These are phyloP conservation scores for Drosophila rubida DNA, from an alignment of 2,888 invertebrate genomes.

Conservation along the genomic window DNA sequence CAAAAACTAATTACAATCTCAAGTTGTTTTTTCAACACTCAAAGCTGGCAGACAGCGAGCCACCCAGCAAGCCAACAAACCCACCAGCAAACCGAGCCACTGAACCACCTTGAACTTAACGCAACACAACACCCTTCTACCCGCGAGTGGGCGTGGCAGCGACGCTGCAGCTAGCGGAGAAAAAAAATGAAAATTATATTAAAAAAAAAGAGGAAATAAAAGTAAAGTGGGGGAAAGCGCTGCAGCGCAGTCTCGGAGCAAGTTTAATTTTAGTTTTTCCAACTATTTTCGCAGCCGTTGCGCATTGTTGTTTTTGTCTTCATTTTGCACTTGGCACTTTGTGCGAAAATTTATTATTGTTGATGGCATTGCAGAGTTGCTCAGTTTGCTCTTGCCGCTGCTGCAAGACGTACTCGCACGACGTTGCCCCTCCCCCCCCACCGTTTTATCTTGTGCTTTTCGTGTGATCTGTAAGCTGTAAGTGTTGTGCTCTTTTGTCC, in stretches of 20 bases:
- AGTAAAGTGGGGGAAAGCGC: slow-evolving; percentile 6
- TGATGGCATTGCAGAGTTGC: slow-evolving; percentile 58
- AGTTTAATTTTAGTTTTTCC: slow-evolving; percentile 73
- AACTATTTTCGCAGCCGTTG: slow-evolving; percentile 64
- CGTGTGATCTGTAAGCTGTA: slow-evolving; percentile 29
- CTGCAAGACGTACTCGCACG: slow-evolving; percentile 6
- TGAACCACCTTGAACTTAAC: slow-evolving; percentile 52
- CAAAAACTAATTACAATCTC: slow-evolving; percentile 83
- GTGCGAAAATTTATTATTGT: slow-evolving; percentile 71
- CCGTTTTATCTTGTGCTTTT: not conserved
- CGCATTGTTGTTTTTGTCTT: slow-evolving; percentile 58
- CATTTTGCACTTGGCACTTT: slow-evolving; percentile 74
- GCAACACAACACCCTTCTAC: slow-evolving; percentile 24
- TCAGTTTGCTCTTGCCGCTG: not conserved
- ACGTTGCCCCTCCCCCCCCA: not conserved
- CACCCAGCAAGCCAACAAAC: slow-evolving; percentile 4
- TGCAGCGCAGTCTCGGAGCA: slow-evolving; percentile 35
- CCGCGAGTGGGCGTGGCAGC: slow-evolving; percentile 33
- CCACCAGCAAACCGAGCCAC: slow-evolving; percentile 10
- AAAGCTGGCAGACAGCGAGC: slow-evolving; percentile 40
- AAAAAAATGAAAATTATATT: slow-evolving; percentile 59
- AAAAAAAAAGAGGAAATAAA: slow-evolving; percentile 25
- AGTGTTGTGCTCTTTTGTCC: slow-evolving; percentile 47
- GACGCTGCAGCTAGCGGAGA: slow-evolving; percentile 2
- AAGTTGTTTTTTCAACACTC: slow-evolving; percentile 75